Evolutionary conservation across 2,113 vertebrate species (phyloP), one percentile per base, ranked within the genome.

Genomic region (Pithys albifrons): DNA sequence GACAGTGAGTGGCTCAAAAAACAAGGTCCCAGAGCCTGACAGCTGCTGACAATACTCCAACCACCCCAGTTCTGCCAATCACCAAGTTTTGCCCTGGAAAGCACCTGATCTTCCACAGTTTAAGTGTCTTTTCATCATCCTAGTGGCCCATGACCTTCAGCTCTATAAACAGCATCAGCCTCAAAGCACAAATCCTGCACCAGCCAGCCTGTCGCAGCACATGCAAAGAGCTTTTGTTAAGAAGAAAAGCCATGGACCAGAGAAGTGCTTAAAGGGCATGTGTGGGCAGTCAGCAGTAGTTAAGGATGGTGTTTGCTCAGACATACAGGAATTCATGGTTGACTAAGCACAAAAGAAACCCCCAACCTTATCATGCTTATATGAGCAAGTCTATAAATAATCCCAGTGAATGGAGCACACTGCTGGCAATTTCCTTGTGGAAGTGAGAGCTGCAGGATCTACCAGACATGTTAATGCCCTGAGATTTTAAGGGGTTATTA

Each of bases 331-430:
- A 80, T 65, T 93, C 65, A 59, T 28, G 76, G 72, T 73, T 84
- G 67, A 57, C 16, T 39, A 66, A 91, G 61, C 64, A 73, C 49
- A 61, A 46, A 75, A 46, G 57, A 57, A 54, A 24, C 25, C 51
- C 24, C 17, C 3, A 31, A 45, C 49, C 17, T 43, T 54, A 80
- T 82, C 66, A 31, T 28, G 23, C 79, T 84, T 75, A 58, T 89
- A 79, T 62, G 52, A 69, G 39, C 43, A 92, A 77, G 61, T 29
- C 55, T 71, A 84, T 84, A 80, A 96, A 77, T 51, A 86, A 80
- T 66, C 37, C 69, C 27, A 46, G 28, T 22, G n/a, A 29, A 43
- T 19, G 22, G 57, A 81, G 65, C 23, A 39, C 59, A 19, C 24
- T 76, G 67, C 59, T 81, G 70, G 55, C 37, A 79, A 46, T 70